phyloP scores from a whole-genome alignment of 2,113 vertebrate genomes.

The Gopherus flavomarginatus region DNA sequence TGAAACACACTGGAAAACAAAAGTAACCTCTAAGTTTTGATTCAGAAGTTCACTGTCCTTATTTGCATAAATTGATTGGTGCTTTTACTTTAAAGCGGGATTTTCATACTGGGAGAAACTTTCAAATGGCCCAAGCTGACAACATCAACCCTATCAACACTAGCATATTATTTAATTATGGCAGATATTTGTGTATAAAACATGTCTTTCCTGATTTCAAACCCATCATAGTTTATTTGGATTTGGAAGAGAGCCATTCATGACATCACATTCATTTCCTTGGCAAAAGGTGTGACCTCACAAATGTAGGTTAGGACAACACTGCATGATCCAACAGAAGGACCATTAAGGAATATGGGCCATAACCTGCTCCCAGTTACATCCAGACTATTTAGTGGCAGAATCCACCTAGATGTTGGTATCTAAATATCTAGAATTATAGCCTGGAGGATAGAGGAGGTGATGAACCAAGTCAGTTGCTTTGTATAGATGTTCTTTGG shows the following conservation, averaged over 20 bases:
- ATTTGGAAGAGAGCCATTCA: neutral
- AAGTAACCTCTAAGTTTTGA: neutral
- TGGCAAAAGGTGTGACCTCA: neutral
- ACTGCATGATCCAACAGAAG: neutral
- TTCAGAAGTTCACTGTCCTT: neutral
- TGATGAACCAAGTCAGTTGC: neutral
- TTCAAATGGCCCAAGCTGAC: constrained; percentile 5
- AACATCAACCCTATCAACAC: neutral
- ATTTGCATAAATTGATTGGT: neutral
- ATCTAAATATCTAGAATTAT: neutral
- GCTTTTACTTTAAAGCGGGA: neutral
- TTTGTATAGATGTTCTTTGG: neutral
- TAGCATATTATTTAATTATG: neutral
- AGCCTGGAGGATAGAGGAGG: neutral
- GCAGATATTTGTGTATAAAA: neutral
- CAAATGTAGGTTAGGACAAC: neutral
- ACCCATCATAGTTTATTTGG: neutral
- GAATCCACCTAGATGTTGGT: neutral
- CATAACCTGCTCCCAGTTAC: neutral
- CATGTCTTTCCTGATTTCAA: neutral
- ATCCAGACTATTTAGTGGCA: neutral
- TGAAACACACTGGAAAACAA: neutral
- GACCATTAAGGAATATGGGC: neutral
- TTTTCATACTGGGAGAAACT: neutral
- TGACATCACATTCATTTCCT: neutral